These are phyloP conservation scores for Passerculus sandwichensis DNA, from an alignment of 2,797 vertebrate genomes.

Conservation along the genomic window DNA sequence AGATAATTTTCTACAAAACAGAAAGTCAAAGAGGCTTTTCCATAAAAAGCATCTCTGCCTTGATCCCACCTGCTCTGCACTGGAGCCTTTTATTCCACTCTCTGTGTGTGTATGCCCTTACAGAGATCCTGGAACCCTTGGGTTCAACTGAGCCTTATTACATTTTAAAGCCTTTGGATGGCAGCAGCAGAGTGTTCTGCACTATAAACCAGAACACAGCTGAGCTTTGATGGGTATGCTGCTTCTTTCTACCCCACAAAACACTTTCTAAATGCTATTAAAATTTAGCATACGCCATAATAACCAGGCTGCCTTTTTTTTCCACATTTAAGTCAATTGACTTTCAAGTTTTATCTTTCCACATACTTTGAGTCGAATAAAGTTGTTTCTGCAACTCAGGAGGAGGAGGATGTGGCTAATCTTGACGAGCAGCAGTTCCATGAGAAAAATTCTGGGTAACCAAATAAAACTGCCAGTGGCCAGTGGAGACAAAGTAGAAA, in stretches of 20 bases:
- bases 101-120: not conserved
- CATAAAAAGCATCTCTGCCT: constrained; percentile 10
- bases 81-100: constrained; percentile 39
- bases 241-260: constrained; percentile 80
- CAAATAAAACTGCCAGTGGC: not conserved
- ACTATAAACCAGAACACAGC: constrained; percentile 77
- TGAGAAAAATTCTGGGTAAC: not conserved
- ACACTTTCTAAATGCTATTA: constrained; percentile 80
- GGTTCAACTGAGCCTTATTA: constrained; percentile 74
- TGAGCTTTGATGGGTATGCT: constrained; percentile 77
- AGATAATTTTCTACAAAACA: not conserved
- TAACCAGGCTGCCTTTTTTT: constrained; percentile 72
- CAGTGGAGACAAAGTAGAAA: not conserved
- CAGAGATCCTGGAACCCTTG: constrained; percentile 62
- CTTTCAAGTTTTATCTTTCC: constrained; percentile 74
- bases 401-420: not conserved
- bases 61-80: constrained; percentile 27
- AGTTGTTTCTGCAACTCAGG: constrained; percentile 44
- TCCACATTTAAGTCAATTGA: constrained; percentile 73
- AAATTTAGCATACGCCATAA: constrained; percentile 78
- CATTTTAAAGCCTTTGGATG: constrained; percentile 76
- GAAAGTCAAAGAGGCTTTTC: not conserved
- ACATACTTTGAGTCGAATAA: constrained; percentile 52
- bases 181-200: constrained; percentile 77
- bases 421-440: not conserved